Evolutionary conservation across 2,888 invertebrate species (phyloP).

Genomic region (Erebia palarica): DNA sequence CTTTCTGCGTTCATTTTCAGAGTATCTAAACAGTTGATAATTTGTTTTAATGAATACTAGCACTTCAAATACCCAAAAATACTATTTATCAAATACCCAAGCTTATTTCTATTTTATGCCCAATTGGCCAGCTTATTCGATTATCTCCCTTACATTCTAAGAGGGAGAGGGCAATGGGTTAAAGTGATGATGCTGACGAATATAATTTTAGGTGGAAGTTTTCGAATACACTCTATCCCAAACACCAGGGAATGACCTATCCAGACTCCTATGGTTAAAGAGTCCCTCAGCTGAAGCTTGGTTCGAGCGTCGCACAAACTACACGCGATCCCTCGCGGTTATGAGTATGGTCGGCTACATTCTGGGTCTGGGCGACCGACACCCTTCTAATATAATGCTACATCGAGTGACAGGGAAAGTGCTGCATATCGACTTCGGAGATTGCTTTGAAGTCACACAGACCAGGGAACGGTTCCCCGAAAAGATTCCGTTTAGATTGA

Average conservation of each 20-base stretch:
- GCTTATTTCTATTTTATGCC: too few relatives aligned
- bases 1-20: too few relatives aligned
- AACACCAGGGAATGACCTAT: slow-evolving; percentile 97
- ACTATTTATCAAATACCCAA: too few relatives aligned
- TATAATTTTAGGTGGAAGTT: slow-evolving; percentile 87
- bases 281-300: slow-evolving; percentile 98
- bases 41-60: too few relatives aligned
- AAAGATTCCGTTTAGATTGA: slow-evolving; percentile 98
- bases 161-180: too few relatives aligned
- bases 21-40: too few relatives aligned
- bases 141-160: too few relatives aligned
- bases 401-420: slow-evolving; percentile 99
- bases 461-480: slow-evolving; percentile 99
- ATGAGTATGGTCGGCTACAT: slow-evolving; percentile 99
- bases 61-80: too few relatives aligned
- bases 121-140: too few relatives aligned
- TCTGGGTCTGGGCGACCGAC: slow-evolving; percentile 97
- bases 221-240: slow-evolving; percentile 98
- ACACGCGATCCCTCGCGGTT: slow-evolving; percentile 98
- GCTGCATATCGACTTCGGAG: slow-evolving; percentile 99
- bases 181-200: too few relatives aligned
- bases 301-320: slow-evolving; percentile 99
- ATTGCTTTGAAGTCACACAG: slow-evolving; percentile 99
- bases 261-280: slow-evolving; percentile 97
- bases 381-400: slow-evolving; percentile 99